Evolutionary conservation across 2,113 vertebrate species (phyloP).

Genomic region (Cyphomyrus discorhynchus): DNA sequence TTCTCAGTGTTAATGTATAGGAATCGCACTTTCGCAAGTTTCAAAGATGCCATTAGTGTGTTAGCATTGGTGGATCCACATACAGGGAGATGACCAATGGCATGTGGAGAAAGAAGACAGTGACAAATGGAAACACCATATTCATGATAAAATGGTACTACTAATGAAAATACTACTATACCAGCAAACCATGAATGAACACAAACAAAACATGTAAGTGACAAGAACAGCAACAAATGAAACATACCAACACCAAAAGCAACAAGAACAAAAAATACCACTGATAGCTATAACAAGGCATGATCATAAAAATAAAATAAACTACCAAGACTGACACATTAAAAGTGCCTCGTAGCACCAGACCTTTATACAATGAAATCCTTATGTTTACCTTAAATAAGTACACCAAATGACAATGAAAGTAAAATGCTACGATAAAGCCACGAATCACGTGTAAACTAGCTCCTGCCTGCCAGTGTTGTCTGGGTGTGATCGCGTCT

Average conservation of each 20-base stretch:
- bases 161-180: not conserved
- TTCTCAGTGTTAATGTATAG: not conserved
- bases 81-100: not conserved
- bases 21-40: not conserved
- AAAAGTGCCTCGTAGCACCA: not conserved
- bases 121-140: not conserved
- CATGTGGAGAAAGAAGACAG: slow-evolving; percentile 5
- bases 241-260: not conserved
- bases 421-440: not conserved
- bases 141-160: not conserved
- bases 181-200: not conserved
- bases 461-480: not conserved
- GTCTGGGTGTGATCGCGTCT: not conserved
- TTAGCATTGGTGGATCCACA: not conserved
- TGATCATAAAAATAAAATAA: not conserved
- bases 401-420: not conserved
- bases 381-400: not conserved
- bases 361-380: not conserved
- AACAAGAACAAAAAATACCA: not conserved
- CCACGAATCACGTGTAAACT: not conserved
- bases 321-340: not conserved
- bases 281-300: not conserved
- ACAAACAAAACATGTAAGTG: not conserved
- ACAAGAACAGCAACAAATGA: not conserved
- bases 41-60: slow-evolving; percentile 14